Evolutionary conservation across 2,797 vertebrate species (phyloP).

Genomic region (Natrix natrix): DNA sequence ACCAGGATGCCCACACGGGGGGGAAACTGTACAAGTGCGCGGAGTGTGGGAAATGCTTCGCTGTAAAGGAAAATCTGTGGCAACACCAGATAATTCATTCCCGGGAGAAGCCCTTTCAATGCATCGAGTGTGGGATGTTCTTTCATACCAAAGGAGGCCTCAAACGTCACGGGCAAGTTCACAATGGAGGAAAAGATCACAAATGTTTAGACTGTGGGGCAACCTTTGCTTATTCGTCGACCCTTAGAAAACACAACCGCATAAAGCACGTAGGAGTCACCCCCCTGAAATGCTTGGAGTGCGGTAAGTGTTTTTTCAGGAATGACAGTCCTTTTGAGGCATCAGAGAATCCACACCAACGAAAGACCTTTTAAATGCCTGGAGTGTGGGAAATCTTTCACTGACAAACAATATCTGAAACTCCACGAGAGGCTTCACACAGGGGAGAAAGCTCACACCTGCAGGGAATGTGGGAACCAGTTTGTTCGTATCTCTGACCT

Average conservation of each 20-base stretch:
- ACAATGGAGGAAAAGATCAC: not conserved
- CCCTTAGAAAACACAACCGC: not conserved
- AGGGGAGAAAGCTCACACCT: conserved; percentile 1
- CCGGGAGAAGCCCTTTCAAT: not conserved
- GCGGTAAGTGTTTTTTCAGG: not conserved
- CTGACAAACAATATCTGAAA: not conserved
- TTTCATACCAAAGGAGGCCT: not conserved
- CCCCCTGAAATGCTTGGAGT: not conserved
- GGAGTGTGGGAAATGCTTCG: not conserved
- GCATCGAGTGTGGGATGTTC: not conserved
- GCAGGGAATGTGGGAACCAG: not conserved
- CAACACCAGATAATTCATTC: not conserved
- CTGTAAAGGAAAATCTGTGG: not conserved
- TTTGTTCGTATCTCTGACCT: not conserved
- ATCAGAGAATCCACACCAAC: not conserved
- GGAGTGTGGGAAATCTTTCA: not conserved
- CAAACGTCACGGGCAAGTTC: not conserved
- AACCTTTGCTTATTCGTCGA: not conserved
- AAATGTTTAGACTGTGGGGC: not conserved
- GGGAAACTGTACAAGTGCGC: not conserved
- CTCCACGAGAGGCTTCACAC: not conserved
- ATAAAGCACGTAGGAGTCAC: not conserved
- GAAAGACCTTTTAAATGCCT: not conserved
- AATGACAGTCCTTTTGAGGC: not conserved
- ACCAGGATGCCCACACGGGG: not conserved